Conservation (phyloP, 23 tunicate genomes). For the Clavelina lepadiformis region DNA sequence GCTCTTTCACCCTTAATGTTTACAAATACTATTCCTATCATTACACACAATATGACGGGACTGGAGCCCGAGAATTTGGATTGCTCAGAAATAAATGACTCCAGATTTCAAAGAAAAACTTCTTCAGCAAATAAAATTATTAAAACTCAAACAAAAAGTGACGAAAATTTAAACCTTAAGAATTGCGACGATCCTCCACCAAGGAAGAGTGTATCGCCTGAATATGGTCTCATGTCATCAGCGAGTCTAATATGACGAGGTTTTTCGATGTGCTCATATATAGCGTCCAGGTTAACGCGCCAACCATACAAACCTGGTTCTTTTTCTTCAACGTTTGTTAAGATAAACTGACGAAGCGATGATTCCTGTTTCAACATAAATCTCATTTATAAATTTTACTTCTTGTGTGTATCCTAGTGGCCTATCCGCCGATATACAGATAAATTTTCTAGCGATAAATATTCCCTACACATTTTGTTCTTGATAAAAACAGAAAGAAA, state of each 20-base stretch:
- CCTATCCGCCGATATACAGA: too few relatives aligned
- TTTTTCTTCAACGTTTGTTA: constrained; percentile 33
- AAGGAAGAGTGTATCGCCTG: constrained; percentile 26
- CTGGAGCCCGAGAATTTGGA: too few relatives aligned
- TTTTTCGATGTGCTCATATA: constrained; percentile 16
- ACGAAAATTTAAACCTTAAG: constrained; percentile 13
- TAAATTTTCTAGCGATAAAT: too few relatives aligned
- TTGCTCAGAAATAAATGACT: background rate
- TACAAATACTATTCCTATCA: too few relatives aligned
- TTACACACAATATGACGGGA: too few relatives aligned
- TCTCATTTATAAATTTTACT: too few relatives aligned
- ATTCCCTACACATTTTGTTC: too few relatives aligned
- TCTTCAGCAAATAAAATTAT: background rate
- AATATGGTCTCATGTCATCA: constrained; percentile 9
- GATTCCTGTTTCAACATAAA: too few relatives aligned
- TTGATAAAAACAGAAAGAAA: too few relatives aligned
- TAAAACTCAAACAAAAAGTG: background rate
- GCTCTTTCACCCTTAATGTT: too few relatives aligned
- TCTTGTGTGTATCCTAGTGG: too few relatives aligned
- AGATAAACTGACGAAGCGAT: too few relatives aligned
- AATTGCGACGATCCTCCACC: constrained; percentile 43
- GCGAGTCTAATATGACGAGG: background rate
- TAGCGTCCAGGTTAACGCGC: constrained; percentile 43
- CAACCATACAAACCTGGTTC: constrained; percentile 36
- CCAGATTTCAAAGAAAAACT: background rate